These are phyloP conservation scores for Pseudococcus longispinus DNA, from an alignment of 2,888 invertebrate species.

Conservation along the genomic window DNA sequence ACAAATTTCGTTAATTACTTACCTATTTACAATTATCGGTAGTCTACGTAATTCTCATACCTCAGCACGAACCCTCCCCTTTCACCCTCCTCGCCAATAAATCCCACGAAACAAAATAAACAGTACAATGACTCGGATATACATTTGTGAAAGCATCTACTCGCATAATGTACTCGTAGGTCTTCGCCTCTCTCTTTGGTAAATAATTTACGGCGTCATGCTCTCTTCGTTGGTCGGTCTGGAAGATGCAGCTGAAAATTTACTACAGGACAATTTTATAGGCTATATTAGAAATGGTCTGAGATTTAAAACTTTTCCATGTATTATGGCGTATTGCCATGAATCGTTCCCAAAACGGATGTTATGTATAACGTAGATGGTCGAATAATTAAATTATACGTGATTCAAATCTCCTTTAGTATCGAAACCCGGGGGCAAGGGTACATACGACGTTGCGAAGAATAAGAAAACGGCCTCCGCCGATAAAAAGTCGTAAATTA, in stretches of 20 bases:
- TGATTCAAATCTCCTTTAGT: background rate
- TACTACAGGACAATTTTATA: background rate
- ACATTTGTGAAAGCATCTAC: background rate
- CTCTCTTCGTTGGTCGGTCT: background rate
- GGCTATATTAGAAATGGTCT: background rate
- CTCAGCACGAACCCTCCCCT: no score
- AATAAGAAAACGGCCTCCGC: background rate
- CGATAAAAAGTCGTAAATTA: background rate
- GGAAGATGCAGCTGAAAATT: background rate
- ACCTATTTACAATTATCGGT: background rate
- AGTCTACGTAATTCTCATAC: background rate
- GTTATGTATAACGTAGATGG: background rate
- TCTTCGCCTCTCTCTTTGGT: background rate
- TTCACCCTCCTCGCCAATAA: background rate
- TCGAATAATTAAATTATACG: slow-evolving; percentile 40
- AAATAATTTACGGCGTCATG: slow-evolving; percentile 9
- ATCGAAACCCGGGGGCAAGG: background rate
- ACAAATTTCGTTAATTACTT: background rate
- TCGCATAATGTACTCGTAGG: background rate
- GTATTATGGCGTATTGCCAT: slow-evolving; percentile 8
- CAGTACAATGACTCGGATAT: background rate
- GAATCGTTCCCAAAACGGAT: slow-evolving; percentile 33
- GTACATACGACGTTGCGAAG: background rate
- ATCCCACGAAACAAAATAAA: background rate
- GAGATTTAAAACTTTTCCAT: slow-evolving; percentile 13